phyloP scores from a whole-genome alignment of 2,113 vertebrate genomes.

The Nothoprocta perdicaria region DNA sequence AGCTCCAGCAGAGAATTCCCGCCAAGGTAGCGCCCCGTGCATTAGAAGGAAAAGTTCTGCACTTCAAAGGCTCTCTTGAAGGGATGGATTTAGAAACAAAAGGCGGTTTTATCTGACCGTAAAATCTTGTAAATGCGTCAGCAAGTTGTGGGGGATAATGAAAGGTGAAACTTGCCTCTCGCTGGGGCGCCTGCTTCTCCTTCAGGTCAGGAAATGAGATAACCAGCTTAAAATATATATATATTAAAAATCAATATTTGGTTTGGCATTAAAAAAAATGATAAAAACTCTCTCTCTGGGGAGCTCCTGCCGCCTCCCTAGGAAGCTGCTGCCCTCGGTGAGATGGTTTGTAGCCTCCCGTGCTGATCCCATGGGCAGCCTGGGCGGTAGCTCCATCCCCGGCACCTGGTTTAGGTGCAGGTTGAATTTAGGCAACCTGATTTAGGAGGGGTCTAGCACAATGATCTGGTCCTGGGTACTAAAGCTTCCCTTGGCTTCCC shows the following conservation, averaged over 20 bases:
- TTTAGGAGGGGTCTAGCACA: background rate
- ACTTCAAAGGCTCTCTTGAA: constrained; percentile 16
- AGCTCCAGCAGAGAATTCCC: background rate
- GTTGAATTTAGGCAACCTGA: no score
- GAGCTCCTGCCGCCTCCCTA: background rate
- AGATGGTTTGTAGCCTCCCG: background rate
- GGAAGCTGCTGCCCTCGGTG: background rate
- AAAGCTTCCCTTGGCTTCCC: no score
- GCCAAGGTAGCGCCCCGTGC: background rate
- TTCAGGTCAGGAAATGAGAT: background rate
- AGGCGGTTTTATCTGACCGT: constrained; percentile 4
- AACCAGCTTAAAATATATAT: background rate
- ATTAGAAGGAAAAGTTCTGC: constrained; percentile 24
- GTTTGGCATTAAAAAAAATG: constrained; percentile 20
- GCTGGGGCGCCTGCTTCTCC: constrained; percentile 22
- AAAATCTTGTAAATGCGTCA: background rate
- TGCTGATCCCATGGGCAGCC: background rate
- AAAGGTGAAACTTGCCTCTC: constrained; percentile 18
- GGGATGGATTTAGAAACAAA: constrained; percentile 14
- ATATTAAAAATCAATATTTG: constrained; percentile 28
- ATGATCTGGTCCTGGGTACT: no score
- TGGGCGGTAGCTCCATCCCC: no score
- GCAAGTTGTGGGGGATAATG: background rate
- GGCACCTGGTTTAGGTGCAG: no score
- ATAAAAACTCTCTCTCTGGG: background rate